These are phyloP conservation scores for Metopolophium dirhodum DNA, from an alignment of 1,140 invertebrate species.

Conservation along the genomic window DNA sequence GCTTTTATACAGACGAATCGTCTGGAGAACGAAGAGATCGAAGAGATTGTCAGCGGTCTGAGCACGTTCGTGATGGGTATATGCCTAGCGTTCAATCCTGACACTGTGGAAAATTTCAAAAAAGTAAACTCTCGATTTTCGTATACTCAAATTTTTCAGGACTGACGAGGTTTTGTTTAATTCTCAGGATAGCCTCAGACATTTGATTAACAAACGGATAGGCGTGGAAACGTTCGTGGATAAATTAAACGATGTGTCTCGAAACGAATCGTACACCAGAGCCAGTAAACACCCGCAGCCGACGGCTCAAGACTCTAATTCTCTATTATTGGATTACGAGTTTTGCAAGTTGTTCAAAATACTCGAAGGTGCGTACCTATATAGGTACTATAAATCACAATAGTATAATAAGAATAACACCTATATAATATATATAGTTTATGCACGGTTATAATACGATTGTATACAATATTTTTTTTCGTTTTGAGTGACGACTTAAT, in stretches of 20 bases:
- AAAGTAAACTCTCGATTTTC: constrained; percentile 65
- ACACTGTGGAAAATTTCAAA: constrained; percentile 79
- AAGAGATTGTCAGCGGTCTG: constrained; percentile 86
- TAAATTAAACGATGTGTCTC: constrained; percentile 83
- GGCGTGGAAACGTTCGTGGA: constrained; percentile 89
- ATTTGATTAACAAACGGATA: constrained; percentile 89
- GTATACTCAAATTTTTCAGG: neutral
- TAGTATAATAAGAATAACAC: neutral
- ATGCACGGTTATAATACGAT: neutral
- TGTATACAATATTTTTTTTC: neutral
- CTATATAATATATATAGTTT: neutral
- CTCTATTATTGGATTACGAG: constrained; percentile 92
- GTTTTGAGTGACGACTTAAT: neutral
- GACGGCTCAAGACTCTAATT: constrained; percentile 74
- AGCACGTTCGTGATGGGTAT: constrained; percentile 94
- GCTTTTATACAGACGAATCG: constrained; percentile 65
- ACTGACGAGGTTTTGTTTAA: neutral
- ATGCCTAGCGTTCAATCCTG: constrained; percentile 92
- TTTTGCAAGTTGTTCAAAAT: constrained; percentile 90
- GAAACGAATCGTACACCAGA: constrained; percentile 88
- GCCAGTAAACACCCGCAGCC: constrained; percentile 94
- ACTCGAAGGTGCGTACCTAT: constrained; percentile 69
- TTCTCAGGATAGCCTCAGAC: constrained; percentile 75
- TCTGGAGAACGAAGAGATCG: constrained; percentile 84
- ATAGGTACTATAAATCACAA: neutral